A percentile compares a stretch with the other conserved stretches of the same genome.
phyloP scores from a whole-genome alignment of 2,888 invertebrate species.

The Chrysopilus asiliformis region DNA sequence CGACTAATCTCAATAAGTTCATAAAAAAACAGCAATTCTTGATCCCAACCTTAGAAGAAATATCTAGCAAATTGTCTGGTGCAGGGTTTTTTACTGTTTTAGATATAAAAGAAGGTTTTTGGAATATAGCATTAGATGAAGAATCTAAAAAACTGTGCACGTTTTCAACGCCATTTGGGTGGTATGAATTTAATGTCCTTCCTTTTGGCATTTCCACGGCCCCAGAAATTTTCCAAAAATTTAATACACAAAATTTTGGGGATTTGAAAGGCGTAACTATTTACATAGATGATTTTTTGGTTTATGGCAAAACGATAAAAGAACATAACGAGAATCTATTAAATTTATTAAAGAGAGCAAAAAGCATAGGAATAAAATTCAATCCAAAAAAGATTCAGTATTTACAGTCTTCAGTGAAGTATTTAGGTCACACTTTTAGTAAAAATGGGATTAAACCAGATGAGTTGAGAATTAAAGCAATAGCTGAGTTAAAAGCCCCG shows the following conservation, averaged over 20 bases:
- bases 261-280: constrained; percentile 3
- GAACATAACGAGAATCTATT: constrained; percentile 5
- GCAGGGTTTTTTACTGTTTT: constrained; percentile 17
- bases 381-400: constrained; percentile 13
- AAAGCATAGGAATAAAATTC: constrained; percentile 8
- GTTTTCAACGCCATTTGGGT: too few relatives aligned
- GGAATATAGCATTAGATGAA: constrained; percentile 15
- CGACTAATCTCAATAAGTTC: constrained; percentile 17
- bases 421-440: constrained; percentile 17
- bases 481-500: constrained; percentile 10
- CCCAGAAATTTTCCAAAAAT: background rate
- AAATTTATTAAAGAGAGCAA: constrained; percentile 4
- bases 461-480: constrained; percentile 12
- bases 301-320: constrained; percentile 5
- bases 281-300: constrained; percentile 8
- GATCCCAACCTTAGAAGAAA: constrained; percentile 17
- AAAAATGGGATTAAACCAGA: constrained; percentile 12
- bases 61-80: constrained; percentile 14
- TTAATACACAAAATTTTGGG: background rate
- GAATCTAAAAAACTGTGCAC: too few relatives aligned
- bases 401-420: constrained; percentile 12
- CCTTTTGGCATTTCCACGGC: background rate
- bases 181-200: too few relatives aligned
- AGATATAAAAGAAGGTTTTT: constrained; percentile 17
- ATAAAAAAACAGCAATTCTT: constrained; percentile 15